phyloP scores from a whole-genome alignment of 2,888 invertebrate genomes.

The Odontothrips loti region DNA sequence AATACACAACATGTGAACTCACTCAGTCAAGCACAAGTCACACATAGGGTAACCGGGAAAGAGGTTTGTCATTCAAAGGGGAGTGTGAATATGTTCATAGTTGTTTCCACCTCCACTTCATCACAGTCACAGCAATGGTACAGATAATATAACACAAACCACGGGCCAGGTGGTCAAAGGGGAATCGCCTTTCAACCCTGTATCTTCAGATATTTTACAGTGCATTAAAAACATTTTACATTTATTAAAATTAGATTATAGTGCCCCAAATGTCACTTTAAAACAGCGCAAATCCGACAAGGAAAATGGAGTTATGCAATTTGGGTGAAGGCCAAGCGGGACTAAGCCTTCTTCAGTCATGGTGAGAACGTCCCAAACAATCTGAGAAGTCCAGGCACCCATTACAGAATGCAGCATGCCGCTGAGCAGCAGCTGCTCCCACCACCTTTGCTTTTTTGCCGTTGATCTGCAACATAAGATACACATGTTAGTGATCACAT shows the following conservation, averaged over 20 bases:
- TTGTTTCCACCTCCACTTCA: slow-evolving; percentile 19
- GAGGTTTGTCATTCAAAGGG: background rate
- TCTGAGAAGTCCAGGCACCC: background rate
- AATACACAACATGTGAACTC: slow-evolving; percentile 25
- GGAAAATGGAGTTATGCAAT: background rate
- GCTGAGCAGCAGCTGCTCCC: slow-evolving; percentile 93
- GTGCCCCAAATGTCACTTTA: background rate
- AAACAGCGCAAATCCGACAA: background rate
- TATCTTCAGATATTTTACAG: slow-evolving; percentile 20
- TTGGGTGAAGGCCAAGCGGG: background rate
- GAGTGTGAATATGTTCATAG: slow-evolving; percentile 10
- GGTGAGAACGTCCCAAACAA: background rate
- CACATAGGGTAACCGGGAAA: slow-evolving; percentile 10
- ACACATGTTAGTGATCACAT: background rate
- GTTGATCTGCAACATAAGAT: slow-evolving; percentile 71
- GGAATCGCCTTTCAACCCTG: slow-evolving; percentile 24
- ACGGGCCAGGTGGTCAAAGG: slow-evolving; percentile 16
- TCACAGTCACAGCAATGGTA: slow-evolving; percentile 24
- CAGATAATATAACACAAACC: slow-evolving; percentile 26
- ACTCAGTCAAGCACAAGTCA: slow-evolving; percentile 26
- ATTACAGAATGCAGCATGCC: slow-evolving; percentile 90
- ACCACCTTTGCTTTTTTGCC: slow-evolving; percentile 92
- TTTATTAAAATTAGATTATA: slow-evolving; percentile 19
- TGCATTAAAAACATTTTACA: slow-evolving; percentile 7
- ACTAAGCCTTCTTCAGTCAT: slow-evolving; percentile 20